Evolutionary conservation across 2,888 invertebrate genomes (phyloP), one percentile per base, ranked within the genome.

Genomic region (Drosophila infuscata): DNA sequence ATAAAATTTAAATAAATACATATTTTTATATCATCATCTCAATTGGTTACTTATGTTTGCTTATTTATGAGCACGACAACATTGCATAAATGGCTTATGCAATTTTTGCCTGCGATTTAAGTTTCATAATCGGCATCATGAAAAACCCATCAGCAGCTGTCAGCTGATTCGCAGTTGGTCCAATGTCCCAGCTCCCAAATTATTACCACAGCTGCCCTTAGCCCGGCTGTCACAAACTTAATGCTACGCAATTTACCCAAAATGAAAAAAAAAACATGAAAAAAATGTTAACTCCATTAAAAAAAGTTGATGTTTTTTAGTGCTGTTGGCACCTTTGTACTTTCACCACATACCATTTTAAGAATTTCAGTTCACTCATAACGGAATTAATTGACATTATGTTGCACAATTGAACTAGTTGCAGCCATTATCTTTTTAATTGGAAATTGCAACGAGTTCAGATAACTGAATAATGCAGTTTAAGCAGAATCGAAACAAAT

Each of bases 351-450:
- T 9, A 36, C 32, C 56, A 52, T 57, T 46, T 54, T 48, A 43
- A 58, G 51, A 67, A 63, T 78, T 43, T 48, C 20, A 36, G 17
- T 46, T 35, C 20, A 8, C 12, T 46, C 11, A 51, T 32, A 32
- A 38, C 17, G n/a, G 20, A 60, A 30, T 43, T 56, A 62, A 49
- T 61, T 49, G 67, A 43, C 20, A 64, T 62, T 43, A 43, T 71
- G 63, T 51, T 59, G 48, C 12, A 43, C 33, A 36, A 65, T 38
- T 61, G 48, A 53, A 72, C 64, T 63, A 74, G 62, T 72, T 52
- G 6, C 29, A 51, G 17, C 15, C 60, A 46, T 67, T 76, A 68
- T 78, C 60, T 64, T 61, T 73, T 69, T 76, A 74, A 65, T 79
- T 79, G 58, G 41, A 49, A 61, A 53, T 59, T 7, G 41, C 56